These are phyloP conservation scores for Kuschelorhynchus macadamiae DNA, from an alignment of 2,888 invertebrate genomes.

Conservation along the genomic window DNA sequence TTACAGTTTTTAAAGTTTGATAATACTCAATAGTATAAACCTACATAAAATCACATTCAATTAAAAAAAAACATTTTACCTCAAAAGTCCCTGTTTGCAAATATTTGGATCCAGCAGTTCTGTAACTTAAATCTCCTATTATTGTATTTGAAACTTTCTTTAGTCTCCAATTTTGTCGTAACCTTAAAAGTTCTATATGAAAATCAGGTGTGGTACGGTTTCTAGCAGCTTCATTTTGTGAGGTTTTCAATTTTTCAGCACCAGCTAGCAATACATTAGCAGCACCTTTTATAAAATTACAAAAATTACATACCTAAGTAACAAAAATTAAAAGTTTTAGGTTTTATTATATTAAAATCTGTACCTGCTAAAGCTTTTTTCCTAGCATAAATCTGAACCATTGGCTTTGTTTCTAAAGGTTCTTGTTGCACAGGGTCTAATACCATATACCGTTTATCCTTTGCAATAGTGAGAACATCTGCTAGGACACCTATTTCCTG, in stretches of 20 bases:
- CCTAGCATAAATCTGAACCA: conserved; percentile 92
- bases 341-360: too few relatives aligned
- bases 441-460: conserved; percentile 95
- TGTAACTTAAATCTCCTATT: conserved; percentile 95
- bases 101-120: conserved; percentile 95
- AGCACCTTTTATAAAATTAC: conserved; percentile 68
- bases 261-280: conserved; percentile 88
- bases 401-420: conserved; percentile 84
- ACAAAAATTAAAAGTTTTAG: too few relatives aligned
- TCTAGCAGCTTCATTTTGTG: conserved; percentile 84
- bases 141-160: conserved; percentile 96
- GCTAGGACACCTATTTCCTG: conserved; percentile 94
- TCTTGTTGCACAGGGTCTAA: conserved; percentile 93
- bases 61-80: conserved; percentile 70
- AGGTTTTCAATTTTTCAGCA: conserved; percentile 87
- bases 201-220: conserved; percentile 89
- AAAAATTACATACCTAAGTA: conserved; percentile 1
- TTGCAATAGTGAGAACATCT: conserved; percentile 92
- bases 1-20: too few relatives aligned
- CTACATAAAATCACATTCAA: too few relatives aligned
- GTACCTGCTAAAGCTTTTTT: conserved; percentile 89
- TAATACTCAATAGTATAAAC: too few relatives aligned
- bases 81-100: conserved; percentile 82
- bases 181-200: conserved; percentile 89
- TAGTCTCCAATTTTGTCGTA: conserved; percentile 95